These are phyloP conservation scores for Datnioides undecimradiatus DNA, from an alignment of 2,113 vertebrate species.

Conservation along the genomic window DNA sequence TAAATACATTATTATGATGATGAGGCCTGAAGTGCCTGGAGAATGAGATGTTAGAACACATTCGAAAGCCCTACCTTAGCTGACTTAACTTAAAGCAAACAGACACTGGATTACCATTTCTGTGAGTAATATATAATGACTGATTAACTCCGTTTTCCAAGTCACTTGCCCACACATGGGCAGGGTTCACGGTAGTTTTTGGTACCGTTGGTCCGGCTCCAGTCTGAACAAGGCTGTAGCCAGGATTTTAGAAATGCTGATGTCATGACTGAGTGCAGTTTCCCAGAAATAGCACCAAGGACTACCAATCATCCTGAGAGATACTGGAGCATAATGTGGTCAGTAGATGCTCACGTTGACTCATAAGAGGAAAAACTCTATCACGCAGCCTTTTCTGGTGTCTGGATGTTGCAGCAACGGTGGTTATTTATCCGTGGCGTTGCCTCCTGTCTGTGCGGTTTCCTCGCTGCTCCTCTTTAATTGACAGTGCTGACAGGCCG, in stretches of 20 bases:
- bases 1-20: too few relatives aligned
- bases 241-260: not conserved
- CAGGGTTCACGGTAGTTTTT: not conserved
- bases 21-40: too few relatives aligned
- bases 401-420: not conserved
- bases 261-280: not conserved
- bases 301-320: too few relatives aligned
- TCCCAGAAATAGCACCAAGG: not conserved
- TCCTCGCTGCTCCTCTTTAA: slow-evolving; percentile 16
- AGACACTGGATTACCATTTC: not conserved
- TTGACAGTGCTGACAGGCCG: slow-evolving; percentile 7
- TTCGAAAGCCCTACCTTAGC: too few relatives aligned
- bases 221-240: not conserved
- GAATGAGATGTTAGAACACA: too few relatives aligned
- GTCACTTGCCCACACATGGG: not conserved
- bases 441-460: slow-evolving; percentile 15
- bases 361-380: not conserved
- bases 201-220: not conserved
- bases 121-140: not conserved
- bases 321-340: not conserved
- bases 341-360: too few relatives aligned
- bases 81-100: not conserved
- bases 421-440: not conserved
- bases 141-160: not conserved
- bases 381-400: not conserved